phyloP scores from a whole-genome alignment of 2,113 vertebrate genomes.

The Arvicanthis niloticus region DNA sequence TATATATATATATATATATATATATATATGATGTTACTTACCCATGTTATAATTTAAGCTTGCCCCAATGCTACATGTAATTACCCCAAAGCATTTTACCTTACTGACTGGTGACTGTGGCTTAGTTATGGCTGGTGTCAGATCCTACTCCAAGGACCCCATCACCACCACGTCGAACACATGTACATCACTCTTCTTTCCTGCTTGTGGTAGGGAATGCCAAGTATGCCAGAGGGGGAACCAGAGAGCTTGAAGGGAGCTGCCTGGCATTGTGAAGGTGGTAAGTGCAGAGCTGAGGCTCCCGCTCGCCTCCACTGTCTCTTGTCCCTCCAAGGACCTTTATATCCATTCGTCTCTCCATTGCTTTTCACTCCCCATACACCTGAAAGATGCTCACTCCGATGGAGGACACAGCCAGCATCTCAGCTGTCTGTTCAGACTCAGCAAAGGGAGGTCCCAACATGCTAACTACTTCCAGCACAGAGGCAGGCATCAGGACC shows the following conservation, averaged over 20 bases:
- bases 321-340: neutral
- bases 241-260: neutral
- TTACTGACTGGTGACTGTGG: neutral
- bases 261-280: neutral
- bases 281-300: too few relatives aligned
- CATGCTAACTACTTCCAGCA: neutral
- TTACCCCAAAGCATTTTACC: neutral
- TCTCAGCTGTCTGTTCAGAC: neutral
- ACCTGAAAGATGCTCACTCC: neutral
- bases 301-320: neutral
- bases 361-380: neutral
- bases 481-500: neutral
- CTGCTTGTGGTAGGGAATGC: neutral
- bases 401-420: neutral
- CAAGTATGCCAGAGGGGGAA: neutral
- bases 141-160: neutral
- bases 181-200: neutral
- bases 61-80: slow-evolving; percentile 1
- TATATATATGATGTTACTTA: slow-evolving; percentile 11
- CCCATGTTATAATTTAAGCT: neutral
- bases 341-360: neutral
- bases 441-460: neutral
- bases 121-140: slow-evolving; percentile 14
- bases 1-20: too few relatives aligned
- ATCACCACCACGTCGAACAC: neutral